Base-by-base conservation (phyloP, 2,888 invertebrate species). In the Bembecia ichneumoniformis region DNA sequence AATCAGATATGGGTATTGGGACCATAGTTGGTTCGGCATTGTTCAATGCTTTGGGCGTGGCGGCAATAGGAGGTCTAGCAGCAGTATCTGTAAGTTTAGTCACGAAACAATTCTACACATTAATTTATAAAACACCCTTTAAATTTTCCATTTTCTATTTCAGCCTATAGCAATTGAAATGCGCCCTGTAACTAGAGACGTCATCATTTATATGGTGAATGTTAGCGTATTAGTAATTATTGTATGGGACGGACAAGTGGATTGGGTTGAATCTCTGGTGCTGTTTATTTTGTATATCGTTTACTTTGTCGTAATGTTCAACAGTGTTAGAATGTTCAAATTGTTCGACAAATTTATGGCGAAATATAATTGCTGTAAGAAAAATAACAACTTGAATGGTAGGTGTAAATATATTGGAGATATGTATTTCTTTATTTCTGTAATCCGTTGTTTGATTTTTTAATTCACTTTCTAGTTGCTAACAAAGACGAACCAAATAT, bases 11-110 rank as follows among this genome's bases (percentile, higher is more conserved):
- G 74, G 96, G 96, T 1, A 90, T 96, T 46, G 96, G 96, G 0
- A 95, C 95, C 0, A 94, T 96, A 3, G 93, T 96, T 9, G 96
- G 96, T 0, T 94, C 95, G 0, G 93, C 95, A 0, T 91, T 96
- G 58, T 96, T 96, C 76, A 96, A 96, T 64, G 93, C 94, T 0
- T 89, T 97, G 0, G 95, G 94, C 5, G 95, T 96, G 0, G 94
- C 93, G 0, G 93, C 95, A 0, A 88, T 95, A 47, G 95, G 95
- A 1, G 92, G 94, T 15, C 74, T 96, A 2, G 92, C 93, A 15
- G 93, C 94, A 10, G 80, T 89, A 46, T 80, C 88, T 76, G 96
- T 96, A 79, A 58, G 63, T 40, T 3, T 13, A 40, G 7, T 28
- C 9, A 9, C 1, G 3, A 28, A 40, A 40, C 40, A 11, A 52